Evolutionary conservation across 2,797 vertebrate species (phyloP).

Genomic region (Champsocephalus esox): DNA sequence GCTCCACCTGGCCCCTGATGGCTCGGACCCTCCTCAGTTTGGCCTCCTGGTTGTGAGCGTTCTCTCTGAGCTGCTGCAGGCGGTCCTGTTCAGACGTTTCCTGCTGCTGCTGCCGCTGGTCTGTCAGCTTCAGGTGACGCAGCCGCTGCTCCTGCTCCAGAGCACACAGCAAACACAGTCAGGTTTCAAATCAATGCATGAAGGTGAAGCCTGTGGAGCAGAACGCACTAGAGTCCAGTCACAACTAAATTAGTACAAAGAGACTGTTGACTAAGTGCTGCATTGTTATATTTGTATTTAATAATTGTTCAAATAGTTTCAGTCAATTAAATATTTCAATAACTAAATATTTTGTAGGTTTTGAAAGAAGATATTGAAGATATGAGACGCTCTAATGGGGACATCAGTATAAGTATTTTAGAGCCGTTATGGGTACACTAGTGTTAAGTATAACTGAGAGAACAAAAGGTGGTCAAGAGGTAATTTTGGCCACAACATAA

Average conservation of each 20-base stretch:
- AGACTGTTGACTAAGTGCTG: background rate
- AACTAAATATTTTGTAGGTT: too few relatives aligned
- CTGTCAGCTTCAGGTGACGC: conserved; percentile 88
- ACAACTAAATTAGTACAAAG: background rate
- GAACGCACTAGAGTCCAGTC: background rate
- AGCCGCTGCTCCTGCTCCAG: conserved; percentile 89
- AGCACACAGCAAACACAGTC: background rate
- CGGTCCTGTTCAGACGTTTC: conserved; percentile 90
- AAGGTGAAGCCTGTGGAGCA: background rate
- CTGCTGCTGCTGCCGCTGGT: conserved; percentile 81
- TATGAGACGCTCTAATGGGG: too few relatives aligned
- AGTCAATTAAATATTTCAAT: too few relatives aligned
- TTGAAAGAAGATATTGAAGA: too few relatives aligned
- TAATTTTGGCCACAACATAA: too few relatives aligned
- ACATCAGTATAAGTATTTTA: too few relatives aligned
- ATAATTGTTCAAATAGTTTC: too few relatives aligned
- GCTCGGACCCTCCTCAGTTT: conserved; percentile 93
- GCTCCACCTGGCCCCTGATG: conserved; percentile 92
- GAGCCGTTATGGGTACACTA: too few relatives aligned
- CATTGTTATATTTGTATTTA: too few relatives aligned
- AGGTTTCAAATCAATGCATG: background rate
- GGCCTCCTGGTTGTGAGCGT: conserved; percentile 93
- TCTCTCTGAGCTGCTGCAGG: conserved; percentile 89
- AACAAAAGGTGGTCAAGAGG: too few relatives aligned
- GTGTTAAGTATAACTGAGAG: too few relatives aligned